These are phyloP conservation scores for Hofmannophila pseudospretella DNA, from an alignment of 2,888 invertebrate genomes.

Conservation along the genomic window DNA sequence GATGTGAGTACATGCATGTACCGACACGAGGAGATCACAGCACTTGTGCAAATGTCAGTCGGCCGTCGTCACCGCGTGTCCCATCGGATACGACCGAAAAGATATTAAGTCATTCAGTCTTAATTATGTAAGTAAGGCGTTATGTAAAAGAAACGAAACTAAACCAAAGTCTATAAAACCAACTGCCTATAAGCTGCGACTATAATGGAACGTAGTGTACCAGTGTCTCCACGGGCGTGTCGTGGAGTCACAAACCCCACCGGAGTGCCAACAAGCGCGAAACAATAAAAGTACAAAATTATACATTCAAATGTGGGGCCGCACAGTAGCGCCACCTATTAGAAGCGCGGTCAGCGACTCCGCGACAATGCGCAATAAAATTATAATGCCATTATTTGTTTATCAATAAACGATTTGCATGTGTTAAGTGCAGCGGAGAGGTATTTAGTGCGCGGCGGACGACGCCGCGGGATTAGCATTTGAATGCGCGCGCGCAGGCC, in stretches of 20 bases:
- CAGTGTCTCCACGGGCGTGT: too few species aligned
- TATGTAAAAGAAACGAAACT: too few species aligned
- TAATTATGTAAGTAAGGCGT: too few species aligned
- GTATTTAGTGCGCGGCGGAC: conserved; percentile 36
- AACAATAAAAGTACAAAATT: conserved; percentile 50
- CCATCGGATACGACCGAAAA: too few species aligned
- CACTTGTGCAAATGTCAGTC: not conserved
- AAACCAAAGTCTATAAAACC: too few species aligned
- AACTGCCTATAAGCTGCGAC: too few species aligned
- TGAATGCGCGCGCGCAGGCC: conserved; percentile 46
- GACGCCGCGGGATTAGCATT: conserved; percentile 52
- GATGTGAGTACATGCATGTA: too few species aligned
- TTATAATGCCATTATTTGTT: conserved; percentile 70
- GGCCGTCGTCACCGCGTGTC: too few species aligned
- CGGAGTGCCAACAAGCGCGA: too few species aligned
- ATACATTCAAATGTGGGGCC: conserved; percentile 52
- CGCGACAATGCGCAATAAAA: conserved; percentile 63
- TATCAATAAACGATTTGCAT: conserved; percentile 72
- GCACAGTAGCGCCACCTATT: conserved; percentile 41
- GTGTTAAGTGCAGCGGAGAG: conserved; percentile 53
- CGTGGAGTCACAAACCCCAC: not conserved
- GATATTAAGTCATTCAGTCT: too few species aligned
- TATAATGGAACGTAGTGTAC: too few species aligned
- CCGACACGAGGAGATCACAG: too few species aligned
- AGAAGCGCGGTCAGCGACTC: conserved; percentile 50